Conservation (phyloP, 1,140 invertebrate species). For the Lasioglossum baleicum region DNA sequence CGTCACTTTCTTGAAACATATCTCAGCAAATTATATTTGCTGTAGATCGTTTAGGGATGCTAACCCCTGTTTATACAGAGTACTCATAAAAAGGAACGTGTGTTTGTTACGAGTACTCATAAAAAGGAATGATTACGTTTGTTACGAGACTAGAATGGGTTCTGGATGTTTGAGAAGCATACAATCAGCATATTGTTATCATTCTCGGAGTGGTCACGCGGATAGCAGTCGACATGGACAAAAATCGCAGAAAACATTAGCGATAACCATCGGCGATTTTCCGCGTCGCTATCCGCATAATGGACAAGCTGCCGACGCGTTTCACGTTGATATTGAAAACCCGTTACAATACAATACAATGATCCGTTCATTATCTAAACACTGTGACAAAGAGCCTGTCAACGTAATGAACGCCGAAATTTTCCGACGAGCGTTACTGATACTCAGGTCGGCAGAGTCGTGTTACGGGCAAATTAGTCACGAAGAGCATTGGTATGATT, state of each 20-base stretch:
- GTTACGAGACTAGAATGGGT: no score
- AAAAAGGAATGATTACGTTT: no score
- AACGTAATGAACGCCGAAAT: constrained; percentile 57
- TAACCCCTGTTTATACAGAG: no score
- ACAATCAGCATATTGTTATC: no score
- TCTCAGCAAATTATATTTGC: no score
- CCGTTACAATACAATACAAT: constrained; percentile 61
- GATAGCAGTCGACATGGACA: not conserved
- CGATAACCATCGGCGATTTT: not conserved
- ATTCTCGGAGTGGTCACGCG: no score
- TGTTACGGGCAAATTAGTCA: constrained; percentile 56
- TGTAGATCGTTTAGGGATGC: no score
- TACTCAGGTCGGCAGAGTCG: constrained; percentile 50
- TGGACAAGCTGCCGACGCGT: constrained; percentile 12
- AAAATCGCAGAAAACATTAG: not conserved
- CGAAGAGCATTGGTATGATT: constrained; percentile 32
- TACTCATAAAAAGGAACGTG: no score
- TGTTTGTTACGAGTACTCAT: no score
- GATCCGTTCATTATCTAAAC: constrained; percentile 61
- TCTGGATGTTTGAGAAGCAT: no score
- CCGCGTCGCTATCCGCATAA: not conserved
- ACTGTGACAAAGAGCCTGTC: constrained; percentile 54
- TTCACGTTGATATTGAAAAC: constrained; percentile 52
- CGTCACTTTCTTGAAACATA: no score
- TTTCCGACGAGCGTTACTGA: constrained; percentile 47